Conservation (phyloP, 92 coral and sea anemone species). For the Heliopora coerulea region DNA sequence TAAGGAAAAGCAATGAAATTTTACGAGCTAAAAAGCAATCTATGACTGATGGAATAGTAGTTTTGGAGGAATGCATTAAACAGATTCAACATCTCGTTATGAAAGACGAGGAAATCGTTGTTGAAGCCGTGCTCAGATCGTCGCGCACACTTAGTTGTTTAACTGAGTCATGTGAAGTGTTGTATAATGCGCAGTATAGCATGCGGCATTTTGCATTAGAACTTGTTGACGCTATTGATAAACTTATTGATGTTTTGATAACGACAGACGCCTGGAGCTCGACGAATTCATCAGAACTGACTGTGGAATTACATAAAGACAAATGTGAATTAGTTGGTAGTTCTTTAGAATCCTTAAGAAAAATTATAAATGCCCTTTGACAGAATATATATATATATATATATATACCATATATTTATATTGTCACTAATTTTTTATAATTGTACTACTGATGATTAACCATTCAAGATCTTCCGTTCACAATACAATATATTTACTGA, state of each 20-base stretch:
- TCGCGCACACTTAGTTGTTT: conserved; percentile 7
- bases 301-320: conserved; percentile 35
- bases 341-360: conserved; percentile 21
- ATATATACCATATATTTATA: conserved; percentile 4
- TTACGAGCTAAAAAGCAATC: conserved; percentile 15
- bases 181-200: conserved; percentile 39
- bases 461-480: too few species aligned
- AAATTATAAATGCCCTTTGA: conserved; percentile 15
- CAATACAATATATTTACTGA: too few species aligned
- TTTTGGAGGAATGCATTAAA: conserved; percentile 32
- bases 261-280: conserved; percentile 30
- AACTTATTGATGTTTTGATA: conserved; percentile 34
- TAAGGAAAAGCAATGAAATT: conserved; percentile 29
- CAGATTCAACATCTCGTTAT: not conserved
- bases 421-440: not conserved
- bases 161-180: conserved; percentile 28
- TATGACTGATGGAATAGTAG: conserved; percentile 4
- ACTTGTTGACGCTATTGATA: conserved; percentile 13
- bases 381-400: not conserved
- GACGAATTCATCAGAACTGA: conserved; percentile 6
- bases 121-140: conserved; percentile 16
- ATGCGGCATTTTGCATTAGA: conserved; percentile 24
- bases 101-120: conserved; percentile 8
- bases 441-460: too few species aligned
- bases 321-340: conserved; percentile 22